These are phyloP conservation scores for Allolobophora icterica DNA, from an alignment of 2,888 invertebrate species.

Conservation along the genomic window DNA sequence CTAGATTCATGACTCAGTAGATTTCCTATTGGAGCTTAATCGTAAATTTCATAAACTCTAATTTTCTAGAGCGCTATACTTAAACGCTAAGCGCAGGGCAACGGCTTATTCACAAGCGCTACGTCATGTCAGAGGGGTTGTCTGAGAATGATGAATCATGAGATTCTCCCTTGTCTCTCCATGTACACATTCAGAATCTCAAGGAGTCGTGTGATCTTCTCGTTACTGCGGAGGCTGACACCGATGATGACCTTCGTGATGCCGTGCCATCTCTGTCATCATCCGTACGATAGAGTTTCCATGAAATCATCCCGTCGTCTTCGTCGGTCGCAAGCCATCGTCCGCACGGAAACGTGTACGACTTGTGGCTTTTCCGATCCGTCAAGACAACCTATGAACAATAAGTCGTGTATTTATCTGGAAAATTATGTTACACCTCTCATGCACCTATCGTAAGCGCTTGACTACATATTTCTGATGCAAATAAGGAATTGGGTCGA, in stretches of 20 bases:
- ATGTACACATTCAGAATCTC: neutral
- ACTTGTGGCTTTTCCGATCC: neutral
- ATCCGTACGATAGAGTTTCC: conserved; percentile 2
- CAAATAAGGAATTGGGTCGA: too few species aligned
- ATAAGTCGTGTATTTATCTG: neutral
- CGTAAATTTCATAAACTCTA: neutral
- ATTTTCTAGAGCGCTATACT: too few species aligned
- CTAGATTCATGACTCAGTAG: too few species aligned
- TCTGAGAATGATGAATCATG: neutral
- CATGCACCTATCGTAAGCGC: too few species aligned
- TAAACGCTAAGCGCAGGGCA: too few species aligned
- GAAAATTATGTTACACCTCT: neutral
- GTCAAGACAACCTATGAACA: neutral
- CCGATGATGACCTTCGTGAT: neutral
- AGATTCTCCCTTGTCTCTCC: neutral
- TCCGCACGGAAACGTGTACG: neutral
- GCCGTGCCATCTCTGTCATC: neutral
- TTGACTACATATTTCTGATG: too few species aligned
- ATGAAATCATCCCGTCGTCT: neutral
- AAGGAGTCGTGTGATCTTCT: neutral
- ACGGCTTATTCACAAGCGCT: too few species aligned
- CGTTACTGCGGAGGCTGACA: neutral
- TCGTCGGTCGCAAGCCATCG: neutral
- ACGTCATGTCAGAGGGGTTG: neutral
- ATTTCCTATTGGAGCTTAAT: neutral